These are phyloP conservation scores for Cephonodes hylas DNA, from an alignment of 2,888 invertebrate species.

Conservation along the genomic window DNA sequence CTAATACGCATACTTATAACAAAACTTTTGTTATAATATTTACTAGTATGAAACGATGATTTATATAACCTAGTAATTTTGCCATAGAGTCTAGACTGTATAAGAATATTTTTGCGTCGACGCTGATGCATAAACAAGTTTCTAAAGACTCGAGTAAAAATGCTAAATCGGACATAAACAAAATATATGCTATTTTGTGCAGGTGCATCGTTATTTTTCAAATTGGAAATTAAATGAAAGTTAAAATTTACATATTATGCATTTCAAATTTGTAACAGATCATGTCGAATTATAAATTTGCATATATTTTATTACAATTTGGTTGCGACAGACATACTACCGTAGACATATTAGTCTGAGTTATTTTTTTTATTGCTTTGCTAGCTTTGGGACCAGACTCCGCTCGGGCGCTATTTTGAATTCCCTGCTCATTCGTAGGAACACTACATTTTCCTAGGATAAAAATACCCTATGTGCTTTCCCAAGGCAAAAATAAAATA, in stretches of 20 bases:
- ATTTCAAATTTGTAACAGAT: background rate
- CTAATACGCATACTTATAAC: no score
- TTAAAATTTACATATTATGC: background rate
- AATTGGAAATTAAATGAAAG: background rate
- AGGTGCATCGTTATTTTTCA: background rate
- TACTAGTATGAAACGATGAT: background rate
- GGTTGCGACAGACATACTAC: no score
- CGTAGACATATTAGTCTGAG: no score
- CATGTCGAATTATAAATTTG: background rate
- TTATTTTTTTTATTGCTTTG: no score
- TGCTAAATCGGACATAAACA: background rate
- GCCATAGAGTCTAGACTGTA: background rate
- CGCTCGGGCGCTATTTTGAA: no score
- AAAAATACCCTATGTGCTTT: no score
- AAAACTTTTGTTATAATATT: background rate
- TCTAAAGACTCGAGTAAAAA: background rate
- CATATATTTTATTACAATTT: no score
- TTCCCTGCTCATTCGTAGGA: no score
- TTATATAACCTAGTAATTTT: background rate
- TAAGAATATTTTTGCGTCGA: background rate
- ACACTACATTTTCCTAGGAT: no score
- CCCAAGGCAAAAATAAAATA: no score
- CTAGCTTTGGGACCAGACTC: no score
- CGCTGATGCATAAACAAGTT: background rate
- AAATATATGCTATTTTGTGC: background rate